Conservation (phyloP, 2,797 vertebrate genomes). For the Setipinna tenuifilis region DNA sequence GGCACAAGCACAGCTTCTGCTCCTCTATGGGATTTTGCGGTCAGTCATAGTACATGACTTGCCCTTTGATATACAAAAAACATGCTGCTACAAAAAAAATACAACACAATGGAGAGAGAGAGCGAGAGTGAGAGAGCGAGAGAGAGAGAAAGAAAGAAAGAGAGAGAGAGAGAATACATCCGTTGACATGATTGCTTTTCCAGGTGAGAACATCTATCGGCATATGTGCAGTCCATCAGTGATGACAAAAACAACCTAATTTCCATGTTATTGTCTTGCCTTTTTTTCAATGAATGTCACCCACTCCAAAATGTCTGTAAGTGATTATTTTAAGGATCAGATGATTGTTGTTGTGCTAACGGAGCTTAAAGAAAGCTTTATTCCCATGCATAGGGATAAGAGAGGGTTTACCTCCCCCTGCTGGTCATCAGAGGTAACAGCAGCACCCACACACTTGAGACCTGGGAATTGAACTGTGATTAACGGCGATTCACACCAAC, state of each 20-base stretch:
- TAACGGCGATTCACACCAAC: constrained; percentile 7
- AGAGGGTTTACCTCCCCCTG: constrained; percentile 51
- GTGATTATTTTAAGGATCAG: not conserved
- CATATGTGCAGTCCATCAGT: constrained; percentile 57
- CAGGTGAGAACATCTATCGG: constrained; percentile 43
- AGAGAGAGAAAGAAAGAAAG: constrained; percentile 13
- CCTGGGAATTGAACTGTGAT: constrained; percentile 9
- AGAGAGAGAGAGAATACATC: constrained; percentile 48
- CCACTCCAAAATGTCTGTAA: not conserved
- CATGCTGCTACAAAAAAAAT: not conserved
- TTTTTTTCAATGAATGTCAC: not conserved
- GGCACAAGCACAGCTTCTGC: not conserved
- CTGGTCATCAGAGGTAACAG: constrained; percentile 37
- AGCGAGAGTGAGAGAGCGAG: constrained; percentile 19
- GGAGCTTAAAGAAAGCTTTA: not conserved
- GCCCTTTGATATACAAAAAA: constrained; percentile 14
- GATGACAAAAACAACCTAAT: constrained; percentile 12
- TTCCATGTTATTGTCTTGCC: not conserved
- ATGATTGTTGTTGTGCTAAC: not conserved
- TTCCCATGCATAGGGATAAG: constrained; percentile 34
- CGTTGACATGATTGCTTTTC: constrained; percentile 57
- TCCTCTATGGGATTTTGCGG: constrained; percentile 18
- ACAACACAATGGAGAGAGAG: constrained; percentile 4
- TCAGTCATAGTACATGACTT: constrained; percentile 8
- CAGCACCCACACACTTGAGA: not conserved